Evolutionary conservation across 2,113 vertebrate species (phyloP).

Genomic region (Myrmecophaga tridactyla): DNA sequence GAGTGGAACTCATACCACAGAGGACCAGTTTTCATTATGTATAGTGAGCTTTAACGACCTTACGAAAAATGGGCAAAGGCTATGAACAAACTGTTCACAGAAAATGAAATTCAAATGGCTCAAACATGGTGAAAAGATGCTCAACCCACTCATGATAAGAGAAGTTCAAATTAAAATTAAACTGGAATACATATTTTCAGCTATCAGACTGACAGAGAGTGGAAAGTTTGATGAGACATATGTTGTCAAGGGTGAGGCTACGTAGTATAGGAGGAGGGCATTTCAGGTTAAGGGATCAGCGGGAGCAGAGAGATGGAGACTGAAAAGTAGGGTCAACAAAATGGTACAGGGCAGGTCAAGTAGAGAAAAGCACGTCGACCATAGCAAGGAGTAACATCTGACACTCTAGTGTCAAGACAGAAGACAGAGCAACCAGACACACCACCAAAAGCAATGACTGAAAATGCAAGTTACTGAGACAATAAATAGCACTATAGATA

Average conservation of each 20-base stretch:
- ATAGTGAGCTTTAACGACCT: background rate
- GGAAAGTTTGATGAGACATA: background rate
- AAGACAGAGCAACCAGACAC: background rate
- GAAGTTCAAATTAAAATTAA: slow-evolving; percentile 41
- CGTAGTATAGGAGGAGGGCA: accelerated
- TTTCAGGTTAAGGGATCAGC: background rate
- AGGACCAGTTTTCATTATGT: background rate
- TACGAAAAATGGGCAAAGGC: slow-evolving; percentile 41
- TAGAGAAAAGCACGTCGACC: background rate
- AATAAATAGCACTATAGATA: background rate
- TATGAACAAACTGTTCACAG: slow-evolving; percentile 22
- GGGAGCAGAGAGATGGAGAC: background rate
- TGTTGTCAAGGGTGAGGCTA: background rate
- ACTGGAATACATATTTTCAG: background rate
- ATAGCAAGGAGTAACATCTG: background rate
- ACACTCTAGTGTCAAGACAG: background rate
- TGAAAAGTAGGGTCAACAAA: background rate
- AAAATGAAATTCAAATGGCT: slow-evolving; percentile 53
- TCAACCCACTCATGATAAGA: background rate
- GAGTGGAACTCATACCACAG: background rate
- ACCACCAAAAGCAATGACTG: background rate
- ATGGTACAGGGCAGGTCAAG: background rate
- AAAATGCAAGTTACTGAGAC: background rate
- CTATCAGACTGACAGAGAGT: background rate
- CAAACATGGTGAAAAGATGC: slow-evolving; percentile 15